A percentile compares a stretch with the other conserved stretches of the same genome.
phyloP scores from a whole-genome alignment of 2,797 vertebrate genomes.

The Rachycentron canadum region DNA sequence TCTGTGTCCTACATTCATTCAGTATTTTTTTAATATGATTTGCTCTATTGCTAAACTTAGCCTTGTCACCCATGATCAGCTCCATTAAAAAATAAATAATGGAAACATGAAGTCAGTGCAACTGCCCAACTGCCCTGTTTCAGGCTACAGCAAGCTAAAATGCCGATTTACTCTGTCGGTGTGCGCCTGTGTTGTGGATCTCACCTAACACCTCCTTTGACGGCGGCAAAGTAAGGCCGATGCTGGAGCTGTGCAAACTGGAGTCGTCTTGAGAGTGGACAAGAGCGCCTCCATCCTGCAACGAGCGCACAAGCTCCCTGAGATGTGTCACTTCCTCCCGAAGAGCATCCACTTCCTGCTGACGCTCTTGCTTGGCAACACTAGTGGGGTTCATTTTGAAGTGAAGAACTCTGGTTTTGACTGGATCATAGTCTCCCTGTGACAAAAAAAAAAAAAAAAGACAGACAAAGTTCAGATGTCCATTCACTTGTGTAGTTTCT shows the following conservation, averaged over 20 bases:
- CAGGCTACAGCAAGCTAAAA: neutral
- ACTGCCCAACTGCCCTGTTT: neutral
- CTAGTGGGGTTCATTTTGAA: constrained; percentile 91
- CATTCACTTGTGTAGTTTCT: neutral
- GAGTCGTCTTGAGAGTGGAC: constrained; percentile 53
- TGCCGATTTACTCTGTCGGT: constrained; percentile 5
- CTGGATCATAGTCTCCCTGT: constrained; percentile 93
- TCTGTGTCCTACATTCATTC: neutral
- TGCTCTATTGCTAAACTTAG: neutral
- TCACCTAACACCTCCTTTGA: constrained; percentile 93
- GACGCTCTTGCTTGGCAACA: constrained; percentile 89
- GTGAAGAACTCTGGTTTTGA: constrained; percentile 92
- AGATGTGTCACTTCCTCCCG: constrained; percentile 90
- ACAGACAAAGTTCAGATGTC: neutral
- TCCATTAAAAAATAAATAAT: neutral
- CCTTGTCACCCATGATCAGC: neutral
- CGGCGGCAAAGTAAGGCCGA: constrained; percentile 82
- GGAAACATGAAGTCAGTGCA: neutral
- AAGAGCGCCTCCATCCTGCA: constrained; percentile 84
- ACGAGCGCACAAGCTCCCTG: constrained; percentile 84
- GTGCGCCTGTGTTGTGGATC: constrained; percentile 10
- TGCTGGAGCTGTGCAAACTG: constrained; percentile 67
- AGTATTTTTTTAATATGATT: too few relatives aligned
- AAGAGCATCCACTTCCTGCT: constrained; percentile 87
- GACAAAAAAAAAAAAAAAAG: constrained; percentile 13